A percentile compares a stretch with the other conserved stretches of the same genome.
Conservation (phyloP, 1,140 invertebrate species). For the Eciton burchellii region DNA sequence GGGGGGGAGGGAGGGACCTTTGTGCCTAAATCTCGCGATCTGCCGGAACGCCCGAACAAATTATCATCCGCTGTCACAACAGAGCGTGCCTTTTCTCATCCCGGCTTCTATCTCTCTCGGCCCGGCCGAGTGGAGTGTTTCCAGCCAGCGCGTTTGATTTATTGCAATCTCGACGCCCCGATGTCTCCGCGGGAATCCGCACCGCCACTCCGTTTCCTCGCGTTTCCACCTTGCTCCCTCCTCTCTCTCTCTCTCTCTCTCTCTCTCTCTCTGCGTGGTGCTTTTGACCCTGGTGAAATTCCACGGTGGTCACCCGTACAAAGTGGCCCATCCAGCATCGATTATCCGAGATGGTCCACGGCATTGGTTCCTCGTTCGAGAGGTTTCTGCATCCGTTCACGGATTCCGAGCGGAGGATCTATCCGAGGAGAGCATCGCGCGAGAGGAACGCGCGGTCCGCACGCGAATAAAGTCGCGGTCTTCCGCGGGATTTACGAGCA, state of each 20-base stretch:
- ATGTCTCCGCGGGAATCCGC: slow-evolving; percentile 66
- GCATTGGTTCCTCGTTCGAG: neutral
- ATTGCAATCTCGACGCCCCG: slow-evolving; percentile 72
- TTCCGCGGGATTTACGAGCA: neutral
- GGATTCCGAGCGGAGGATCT: no score
- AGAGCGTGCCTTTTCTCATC: slow-evolving; percentile 72
- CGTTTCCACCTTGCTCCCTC: neutral
- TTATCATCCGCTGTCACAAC: slow-evolving; percentile 77
- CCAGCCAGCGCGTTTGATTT: slow-evolving; percentile 73
- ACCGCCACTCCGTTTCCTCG: neutral
- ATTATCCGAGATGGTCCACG: slow-evolving; percentile 51
- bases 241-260: neutral
- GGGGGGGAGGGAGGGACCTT: slow-evolving; percentile 38
- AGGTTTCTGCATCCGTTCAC: neutral
- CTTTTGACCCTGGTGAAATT: slow-evolving; percentile 41
- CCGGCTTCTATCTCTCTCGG: slow-evolving; percentile 8
- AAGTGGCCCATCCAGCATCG: slow-evolving; percentile 59
- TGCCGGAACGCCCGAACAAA: slow-evolving; percentile 73
- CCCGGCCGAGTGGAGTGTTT: slow-evolving; percentile 19
- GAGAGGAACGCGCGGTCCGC: no score
- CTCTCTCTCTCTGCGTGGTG: neutral
- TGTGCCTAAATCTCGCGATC: slow-evolving; percentile 67
- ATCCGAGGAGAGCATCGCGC: no score
- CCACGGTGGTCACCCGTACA: slow-evolving; percentile 69
- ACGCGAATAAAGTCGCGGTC: no score